Percentiles rank a stretch among this genome's conserved stretches.
phyloP scores from a whole-genome alignment of 1,140 invertebrate species.

The Sogatella furcifera region DNA sequence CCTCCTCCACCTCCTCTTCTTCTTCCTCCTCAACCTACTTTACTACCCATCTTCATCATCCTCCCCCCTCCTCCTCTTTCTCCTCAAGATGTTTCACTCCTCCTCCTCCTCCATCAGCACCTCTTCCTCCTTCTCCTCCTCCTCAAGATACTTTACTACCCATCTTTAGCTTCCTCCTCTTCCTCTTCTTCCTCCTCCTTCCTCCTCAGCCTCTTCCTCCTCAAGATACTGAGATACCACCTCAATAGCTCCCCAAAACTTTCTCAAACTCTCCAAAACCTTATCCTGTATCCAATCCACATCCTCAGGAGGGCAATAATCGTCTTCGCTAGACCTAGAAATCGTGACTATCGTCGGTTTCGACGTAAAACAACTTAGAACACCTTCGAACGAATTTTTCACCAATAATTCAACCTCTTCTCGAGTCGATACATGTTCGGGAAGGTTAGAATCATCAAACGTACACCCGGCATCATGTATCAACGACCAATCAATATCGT shows the following conservation, averaged over 20 bases:
- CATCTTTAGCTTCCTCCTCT: too few species aligned
- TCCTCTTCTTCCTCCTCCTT: too few species aligned
- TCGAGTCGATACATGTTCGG: conserved; percentile 63
- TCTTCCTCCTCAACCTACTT: too few species aligned
- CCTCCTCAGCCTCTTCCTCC: neutral
- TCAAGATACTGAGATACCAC: neutral
- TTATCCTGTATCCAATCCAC: conserved; percentile 57
- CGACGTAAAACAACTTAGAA: conserved; percentile 48
- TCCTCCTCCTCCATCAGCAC: too few species aligned
- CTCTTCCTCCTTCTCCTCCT: too few species aligned
- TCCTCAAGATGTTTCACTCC: too few species aligned
- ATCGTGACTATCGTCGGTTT: conserved; percentile 66
- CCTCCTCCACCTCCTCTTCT: too few species aligned
- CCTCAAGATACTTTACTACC: too few species aligned
- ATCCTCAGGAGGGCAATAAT: conserved; percentile 71
- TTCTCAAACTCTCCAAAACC: conserved; percentile 35
- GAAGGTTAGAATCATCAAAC: conserved; percentile 65
- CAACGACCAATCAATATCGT: conserved; percentile 60
- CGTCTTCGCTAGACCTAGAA: conserved; percentile 71
- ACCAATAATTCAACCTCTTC: conserved; percentile 55
- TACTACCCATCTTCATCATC: too few species aligned
- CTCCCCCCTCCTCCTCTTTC: too few species aligned
- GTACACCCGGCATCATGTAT: conserved; percentile 79
- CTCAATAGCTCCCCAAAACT: neutral
- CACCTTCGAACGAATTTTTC: conserved; percentile 38